Evolutionary conservation across 2,113 vertebrate genomes (phyloP).

Genomic region (Melanerpes aurifrons): DNA sequence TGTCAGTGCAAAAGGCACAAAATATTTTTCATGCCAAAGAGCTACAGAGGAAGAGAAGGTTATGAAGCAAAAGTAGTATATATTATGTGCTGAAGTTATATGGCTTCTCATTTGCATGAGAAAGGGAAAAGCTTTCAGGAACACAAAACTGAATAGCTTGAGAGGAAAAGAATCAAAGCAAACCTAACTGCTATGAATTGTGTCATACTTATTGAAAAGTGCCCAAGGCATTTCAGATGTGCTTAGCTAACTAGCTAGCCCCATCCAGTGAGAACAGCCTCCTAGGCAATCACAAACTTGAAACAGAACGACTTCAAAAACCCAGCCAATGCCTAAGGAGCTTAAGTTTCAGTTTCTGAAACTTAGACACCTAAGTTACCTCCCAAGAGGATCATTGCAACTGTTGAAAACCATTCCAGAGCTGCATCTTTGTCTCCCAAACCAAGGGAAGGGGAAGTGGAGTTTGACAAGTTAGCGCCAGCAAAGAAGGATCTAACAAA

Average conservation of each 20-base stretch:
- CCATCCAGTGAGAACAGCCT: neutral
- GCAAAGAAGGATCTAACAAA: neutral
- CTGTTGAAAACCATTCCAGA: neutral
- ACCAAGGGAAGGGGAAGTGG: neutral
- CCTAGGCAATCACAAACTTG: neutral
- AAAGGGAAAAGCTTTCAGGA: constrained; percentile 3
- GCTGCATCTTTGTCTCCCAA: neutral
- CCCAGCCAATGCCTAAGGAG: neutral
- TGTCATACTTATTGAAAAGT: neutral
- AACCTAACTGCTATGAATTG: neutral
- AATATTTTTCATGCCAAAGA: neutral
- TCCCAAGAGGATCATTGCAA: neutral
- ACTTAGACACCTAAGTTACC: neutral
- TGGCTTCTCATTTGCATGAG: neutral
- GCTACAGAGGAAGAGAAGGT: neutral
- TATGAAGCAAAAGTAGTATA: neutral
- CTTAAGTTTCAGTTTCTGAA: neutral
- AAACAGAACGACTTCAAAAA: neutral
- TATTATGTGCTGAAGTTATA: neutral
- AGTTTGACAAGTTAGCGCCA: neutral
- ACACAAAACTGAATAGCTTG: neutral
- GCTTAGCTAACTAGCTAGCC: neutral
- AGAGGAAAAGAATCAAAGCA: neutral
- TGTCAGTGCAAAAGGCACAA: neutral
- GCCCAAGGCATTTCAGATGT: neutral